A percentile compares a stretch with the other conserved stretches of the same genome.
Evolutionary conservation across 1,140 invertebrate genomes (phyloP).

Genomic region (Drosophila arawakana): DNA sequence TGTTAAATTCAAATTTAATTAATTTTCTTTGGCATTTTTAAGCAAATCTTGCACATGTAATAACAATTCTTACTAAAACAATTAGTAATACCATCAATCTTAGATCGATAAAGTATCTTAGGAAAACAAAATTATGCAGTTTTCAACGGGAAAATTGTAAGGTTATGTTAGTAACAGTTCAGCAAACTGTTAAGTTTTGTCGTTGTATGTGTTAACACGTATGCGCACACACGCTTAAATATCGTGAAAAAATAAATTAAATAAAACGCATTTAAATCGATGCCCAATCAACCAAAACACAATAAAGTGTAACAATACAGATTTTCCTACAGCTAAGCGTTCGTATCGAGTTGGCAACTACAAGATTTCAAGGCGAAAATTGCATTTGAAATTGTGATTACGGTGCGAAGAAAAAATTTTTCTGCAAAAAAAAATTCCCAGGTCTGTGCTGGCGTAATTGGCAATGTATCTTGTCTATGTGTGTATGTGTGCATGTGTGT

Average conservation of each 20-base stretch:
- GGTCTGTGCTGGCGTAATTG: constrained; percentile 72
- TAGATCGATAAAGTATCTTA: no score
- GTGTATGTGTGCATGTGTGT: constrained; percentile 34
- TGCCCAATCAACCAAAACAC: constrained; percentile 63
- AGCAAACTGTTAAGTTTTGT: constrained; percentile 41
- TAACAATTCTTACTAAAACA: not conserved
- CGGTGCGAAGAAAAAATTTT: constrained; percentile 66
- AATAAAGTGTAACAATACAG: constrained; percentile 61
- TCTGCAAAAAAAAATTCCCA: constrained; percentile 76
- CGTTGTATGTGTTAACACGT: constrained; percentile 45
- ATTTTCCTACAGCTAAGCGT: constrained; percentile 52
- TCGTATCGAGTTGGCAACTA: constrained; percentile 49
- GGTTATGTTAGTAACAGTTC: constrained; percentile 39
- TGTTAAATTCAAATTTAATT: constrained; percentile 26
- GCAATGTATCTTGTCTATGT: constrained; percentile 45
- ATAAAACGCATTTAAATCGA: constrained; percentile 72
- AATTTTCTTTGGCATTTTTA: not conserved
- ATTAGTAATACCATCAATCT: no score
- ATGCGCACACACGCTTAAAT: constrained; percentile 53
- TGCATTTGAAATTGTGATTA: constrained; percentile 72
- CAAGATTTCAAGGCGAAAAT: constrained; percentile 62
- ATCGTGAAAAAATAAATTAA: constrained; percentile 65
- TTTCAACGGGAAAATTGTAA: not conserved
- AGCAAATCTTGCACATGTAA: not conserved
- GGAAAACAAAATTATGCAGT: not conserved